Evolutionary conservation across 1,140 invertebrate species (phyloP).

Genomic region (Zophobas morio): DNA sequence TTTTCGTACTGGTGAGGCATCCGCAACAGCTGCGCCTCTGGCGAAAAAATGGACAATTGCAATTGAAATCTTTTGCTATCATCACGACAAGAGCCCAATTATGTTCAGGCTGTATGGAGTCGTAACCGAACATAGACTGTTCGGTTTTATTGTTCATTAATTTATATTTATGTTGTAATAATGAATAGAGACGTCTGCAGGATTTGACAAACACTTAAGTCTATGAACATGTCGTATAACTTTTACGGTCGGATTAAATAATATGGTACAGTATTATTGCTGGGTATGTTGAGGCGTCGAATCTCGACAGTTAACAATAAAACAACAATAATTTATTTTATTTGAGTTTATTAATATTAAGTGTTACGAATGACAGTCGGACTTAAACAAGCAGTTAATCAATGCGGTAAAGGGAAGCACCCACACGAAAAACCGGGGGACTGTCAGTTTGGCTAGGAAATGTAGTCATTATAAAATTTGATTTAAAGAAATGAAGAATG

Average conservation of each 20-base stretch:
- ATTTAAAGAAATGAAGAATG: not conserved
- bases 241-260: constrained; percentile 32
- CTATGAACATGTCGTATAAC: constrained; percentile 28
- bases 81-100: not conserved
- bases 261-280: not conserved
- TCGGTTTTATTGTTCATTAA: constrained; percentile 45
- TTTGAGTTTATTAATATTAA: constrained; percentile 34
- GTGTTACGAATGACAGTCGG: constrained; percentile 8
- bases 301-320: not conserved
- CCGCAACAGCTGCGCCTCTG: too few relatives aligned
- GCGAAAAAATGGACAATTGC: too few relatives aligned
- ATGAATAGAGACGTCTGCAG: constrained; percentile 46
- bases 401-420: constrained; percentile 4
- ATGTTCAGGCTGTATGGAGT: constrained; percentile 2
- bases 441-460: not conserved
- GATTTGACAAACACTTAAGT: constrained; percentile 45
- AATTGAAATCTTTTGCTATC: too few relatives aligned
- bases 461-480: not conserved
- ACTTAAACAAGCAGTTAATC: constrained; percentile 21
- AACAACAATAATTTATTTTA: constrained; percentile 34
- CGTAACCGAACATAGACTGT: constrained; percentile 14
- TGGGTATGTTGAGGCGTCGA: not conserved
- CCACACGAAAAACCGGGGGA: not conserved
- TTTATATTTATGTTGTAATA: constrained; percentile 46
- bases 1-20: too few relatives aligned